A percentile compares a stretch with the other conserved stretches of the same genome.
phyloP scores from a whole-genome alignment of 1,140 invertebrate species.

The Drosophila lini region DNA sequence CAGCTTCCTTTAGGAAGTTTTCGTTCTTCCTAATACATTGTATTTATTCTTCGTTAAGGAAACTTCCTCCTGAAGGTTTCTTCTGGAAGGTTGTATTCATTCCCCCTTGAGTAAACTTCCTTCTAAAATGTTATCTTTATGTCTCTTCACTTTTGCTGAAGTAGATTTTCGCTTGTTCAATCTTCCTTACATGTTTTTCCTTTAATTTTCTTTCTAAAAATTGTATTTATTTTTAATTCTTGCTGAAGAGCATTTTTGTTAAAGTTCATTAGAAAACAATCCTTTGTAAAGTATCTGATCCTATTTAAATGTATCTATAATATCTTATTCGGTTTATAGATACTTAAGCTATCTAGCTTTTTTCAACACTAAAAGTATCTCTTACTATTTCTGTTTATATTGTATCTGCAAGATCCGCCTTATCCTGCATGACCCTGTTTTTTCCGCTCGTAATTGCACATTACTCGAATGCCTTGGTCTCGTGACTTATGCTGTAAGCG shows the following conservation, averaged over 20 bases:
- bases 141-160: too few relatives aligned
- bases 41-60: background rate
- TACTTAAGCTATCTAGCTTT: background rate
- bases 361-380: background rate
- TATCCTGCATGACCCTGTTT: conserved; percentile 29
- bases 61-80: background rate
- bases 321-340: background rate
- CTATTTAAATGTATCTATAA: too few relatives aligned
- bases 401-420: background rate
- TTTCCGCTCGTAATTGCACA: conserved; percentile 15
- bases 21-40: background rate
- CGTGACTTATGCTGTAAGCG: conserved; percentile 38
- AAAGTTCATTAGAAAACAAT: too few relatives aligned
- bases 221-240: background rate
- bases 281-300: background rate
- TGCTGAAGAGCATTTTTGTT: too few relatives aligned
- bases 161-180: background rate
- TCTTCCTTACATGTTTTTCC: background rate
- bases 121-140: background rate
- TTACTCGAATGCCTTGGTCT: conserved; percentile 26
- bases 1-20: background rate
- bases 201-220: background rate
- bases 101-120: background rate
- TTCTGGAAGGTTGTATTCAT: background rate
- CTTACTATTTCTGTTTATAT: background rate